A percentile compares a stretch with the other conserved stretches of the same genome.
These are phyloP conservation scores for Carterocephalus palaemon DNA, from an alignment of 2,888 invertebrate genomes.

Conservation along the genomic window DNA sequence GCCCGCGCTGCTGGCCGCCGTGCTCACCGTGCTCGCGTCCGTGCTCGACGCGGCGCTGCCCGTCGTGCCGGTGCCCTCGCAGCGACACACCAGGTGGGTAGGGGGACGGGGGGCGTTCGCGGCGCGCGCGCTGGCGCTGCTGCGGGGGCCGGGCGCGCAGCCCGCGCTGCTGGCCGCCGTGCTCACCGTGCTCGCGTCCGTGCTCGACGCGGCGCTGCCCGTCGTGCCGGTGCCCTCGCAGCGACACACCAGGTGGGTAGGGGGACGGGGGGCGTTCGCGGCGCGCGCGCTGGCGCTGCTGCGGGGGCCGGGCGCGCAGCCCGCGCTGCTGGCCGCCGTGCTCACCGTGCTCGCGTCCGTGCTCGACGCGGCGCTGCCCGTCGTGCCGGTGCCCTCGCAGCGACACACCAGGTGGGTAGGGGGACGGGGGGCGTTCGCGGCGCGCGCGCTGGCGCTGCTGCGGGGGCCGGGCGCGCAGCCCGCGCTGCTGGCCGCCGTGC, in stretches of 20 bases:
- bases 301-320: slow-evolving; percentile 45
- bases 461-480: too few species aligned
- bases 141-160: slow-evolving; percentile 44
- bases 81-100: slow-evolving; percentile 49
- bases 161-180: slow-evolving; percentile 65
- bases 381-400: slow-evolving; percentile 32
- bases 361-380: slow-evolving; percentile 48
- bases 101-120: slow-evolving; percentile 81
- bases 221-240: slow-evolving; percentile 32
- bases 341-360: slow-evolving; percentile 39
- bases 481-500: too few species aligned
- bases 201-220: slow-evolving; percentile 50
- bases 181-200: slow-evolving; percentile 37
- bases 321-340: slow-evolving; percentile 64
- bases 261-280: slow-evolving; percentile 80
- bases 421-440: too few species aligned
- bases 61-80: slow-evolving; percentile 31
- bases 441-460: too few species aligned
- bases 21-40: slow-evolving; percentile 38
- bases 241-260: slow-evolving; percentile 50
- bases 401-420: slow-evolving; percentile 52
- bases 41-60: slow-evolving; percentile 52
- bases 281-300: slow-evolving; percentile 66
- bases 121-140: slow-evolving; percentile 65
- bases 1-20: slow-evolving; percentile 64